Percentiles rank a stretch among this genome's conserved stretches.
Evolutionary conservation across 1,140 invertebrate species (phyloP).

Genomic region (Marisa cornuarietis): DNA sequence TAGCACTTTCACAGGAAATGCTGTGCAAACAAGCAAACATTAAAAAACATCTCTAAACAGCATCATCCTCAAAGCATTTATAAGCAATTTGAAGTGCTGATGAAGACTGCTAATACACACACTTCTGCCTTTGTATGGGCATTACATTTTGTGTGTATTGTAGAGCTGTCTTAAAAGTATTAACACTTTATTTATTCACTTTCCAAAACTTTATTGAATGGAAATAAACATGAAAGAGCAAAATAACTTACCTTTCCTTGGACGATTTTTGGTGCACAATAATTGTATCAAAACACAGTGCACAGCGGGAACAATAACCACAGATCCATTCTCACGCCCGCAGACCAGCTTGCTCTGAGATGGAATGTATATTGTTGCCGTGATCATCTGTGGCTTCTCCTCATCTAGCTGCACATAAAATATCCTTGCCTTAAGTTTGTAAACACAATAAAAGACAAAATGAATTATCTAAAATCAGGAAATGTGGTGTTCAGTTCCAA

Average conservation of each 20-base stretch:
- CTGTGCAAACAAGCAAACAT: constrained; percentile 64
- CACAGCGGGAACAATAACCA: constrained; percentile 95
- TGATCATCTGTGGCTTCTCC: constrained; percentile 48
- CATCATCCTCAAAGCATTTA: not conserved
- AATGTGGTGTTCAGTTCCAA: not conserved
- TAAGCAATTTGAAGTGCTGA: not conserved
- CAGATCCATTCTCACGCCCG: constrained; percentile 94
- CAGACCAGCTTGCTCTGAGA: constrained; percentile 92
- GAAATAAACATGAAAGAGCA: too few species aligned
- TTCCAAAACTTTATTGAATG: not conserved
- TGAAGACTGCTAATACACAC: not conserved
- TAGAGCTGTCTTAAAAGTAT: too few species aligned
- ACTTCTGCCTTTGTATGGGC: too few species aligned
- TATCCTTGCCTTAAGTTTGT: constrained; percentile 3
- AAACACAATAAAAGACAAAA: not conserved
- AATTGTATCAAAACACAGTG: constrained; percentile 93
- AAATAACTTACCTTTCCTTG: too few species aligned
- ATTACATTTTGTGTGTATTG: too few species aligned
- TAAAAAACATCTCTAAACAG: not conserved
- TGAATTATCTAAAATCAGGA: constrained; percentile 3
- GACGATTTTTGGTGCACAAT: constrained; percentile 64
- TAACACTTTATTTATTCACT: too few species aligned
- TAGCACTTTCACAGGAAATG: constrained; percentile 89
- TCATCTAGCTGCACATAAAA: constrained; percentile 43
- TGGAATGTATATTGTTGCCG: constrained; percentile 80